Base-by-base conservation (phyloP, 2,888 invertebrate species). In the Linnaemya vulpina region DNA sequence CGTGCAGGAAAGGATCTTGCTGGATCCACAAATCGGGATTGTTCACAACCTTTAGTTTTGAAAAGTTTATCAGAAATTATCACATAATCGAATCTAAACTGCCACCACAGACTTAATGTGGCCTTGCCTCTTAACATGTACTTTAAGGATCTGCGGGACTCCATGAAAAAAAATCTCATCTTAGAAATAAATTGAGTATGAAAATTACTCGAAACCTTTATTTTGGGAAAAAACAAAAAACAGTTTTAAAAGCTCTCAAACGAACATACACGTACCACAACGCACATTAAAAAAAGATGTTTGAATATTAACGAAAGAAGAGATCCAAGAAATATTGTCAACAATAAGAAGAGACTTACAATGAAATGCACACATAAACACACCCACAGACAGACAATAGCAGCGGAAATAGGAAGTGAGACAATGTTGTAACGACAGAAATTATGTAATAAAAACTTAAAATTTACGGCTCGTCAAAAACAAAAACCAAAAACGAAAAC, bases 361-460 rank as follows among this genome's bases (percentile, higher is more conserved):
- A 22, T 46, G n/a, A 40, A 15, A 63, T 22, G 43, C 22, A 20
- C 20, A 49, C 17, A 30, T 7, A 17, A 22, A 53, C 60, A 35
- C n/a, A 11, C 25, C 13, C 4, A 35, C 9, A 63, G 51, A 22
- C 30, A 65, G 65, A 67, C 30, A 49, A 77, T n/a, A 58, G 60
- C 70, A 67, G 15, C 51, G 78, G 78, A 79, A 84, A 65, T 79
- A 67, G 87, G 75, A 81, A 84, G 77, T 79, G 74, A 83, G 84
- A 89, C 76, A 83, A 87, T 76, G 86, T 88, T 87, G 89, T 90
- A 90, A 90, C 89, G 90, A 89, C 89, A 89, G 89, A 90, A 90
- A 90, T 90, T 90, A 90, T 90, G 89, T 90, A 90, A 90, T 90
- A 90, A 90, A 90, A 90, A 89, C 89, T 89, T 89, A 88, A 90